Evolutionary conservation across 1,140 invertebrate species (phyloP).

Genomic region (Apis mellifera): Amel_HAv3.1 CM009938.2:533501-534000

Average conservation of each 20-base stretch:
- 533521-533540: constrained; percentile 23
- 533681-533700: not conserved
- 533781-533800: constrained; percentile 45
- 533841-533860: too few species aligned
- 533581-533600: constrained; percentile 25
- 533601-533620: not conserved
- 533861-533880: too few species aligned
- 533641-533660: not conserved
- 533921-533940: too few species aligned
- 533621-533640: constrained; percentile 26
- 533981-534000: too few species aligned
- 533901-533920: too few species aligned
- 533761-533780: constrained; percentile 38
- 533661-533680: not conserved
- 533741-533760: constrained; percentile 28
- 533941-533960: too few species aligned
- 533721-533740: constrained; percentile 1
- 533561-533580: constrained; percentile 25
- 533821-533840: not conserved
- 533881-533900: too few species aligned
- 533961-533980: too few species aligned
- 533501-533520: constrained; percentile 1
- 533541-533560: constrained; percentile 40
- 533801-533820: constrained; percentile 39
- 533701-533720: constrained; percentile 1